These are phyloP conservation scores for Luscinia luscinia DNA, from an alignment of 2,797 vertebrate species.

Conservation along the genomic window DNA sequence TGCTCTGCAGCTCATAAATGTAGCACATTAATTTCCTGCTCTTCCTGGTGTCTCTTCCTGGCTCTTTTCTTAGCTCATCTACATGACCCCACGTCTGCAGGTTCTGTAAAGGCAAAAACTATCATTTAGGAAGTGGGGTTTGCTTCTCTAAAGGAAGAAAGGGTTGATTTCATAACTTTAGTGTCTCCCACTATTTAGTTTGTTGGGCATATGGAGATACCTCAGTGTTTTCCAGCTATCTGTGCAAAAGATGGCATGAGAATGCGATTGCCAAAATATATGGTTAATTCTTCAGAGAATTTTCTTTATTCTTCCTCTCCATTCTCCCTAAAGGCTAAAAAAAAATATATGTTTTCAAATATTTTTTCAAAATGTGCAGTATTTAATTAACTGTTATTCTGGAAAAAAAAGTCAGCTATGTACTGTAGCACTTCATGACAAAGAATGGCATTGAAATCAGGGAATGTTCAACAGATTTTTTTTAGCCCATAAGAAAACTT, in stretches of 20 bases:
- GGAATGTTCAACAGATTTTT: not conserved
- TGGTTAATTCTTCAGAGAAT: not conserved
- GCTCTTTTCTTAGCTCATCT: not conserved
- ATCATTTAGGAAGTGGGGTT: not conserved
- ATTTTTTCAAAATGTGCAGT: not conserved
- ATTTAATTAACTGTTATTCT: not conserved
- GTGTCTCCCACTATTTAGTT: not conserved
- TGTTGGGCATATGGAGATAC: not conserved
- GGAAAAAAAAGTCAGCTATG: not conserved
- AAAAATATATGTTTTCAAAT: not conserved
- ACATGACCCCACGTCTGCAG: not conserved
- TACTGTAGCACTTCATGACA: not conserved
- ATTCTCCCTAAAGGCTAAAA: not conserved
- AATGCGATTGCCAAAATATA: not conserved
- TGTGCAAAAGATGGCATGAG: not conserved
- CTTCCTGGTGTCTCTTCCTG: not conserved
- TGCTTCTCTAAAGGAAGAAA: not conserved
- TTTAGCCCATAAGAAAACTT: not conserved
- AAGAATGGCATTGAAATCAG: not conserved
- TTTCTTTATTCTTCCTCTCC: not conserved
- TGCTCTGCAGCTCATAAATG: not conserved
- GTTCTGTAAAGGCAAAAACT: not conserved
- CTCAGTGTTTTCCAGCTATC: not conserved
- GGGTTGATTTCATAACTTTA: not conserved
- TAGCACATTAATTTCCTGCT: not conserved